Percentiles rank a stretch among this genome's conserved stretches.
Evolutionary conservation across 2,888 invertebrate species (phyloP).

Genomic region (Thysanoteuthis rhombus): DNA sequence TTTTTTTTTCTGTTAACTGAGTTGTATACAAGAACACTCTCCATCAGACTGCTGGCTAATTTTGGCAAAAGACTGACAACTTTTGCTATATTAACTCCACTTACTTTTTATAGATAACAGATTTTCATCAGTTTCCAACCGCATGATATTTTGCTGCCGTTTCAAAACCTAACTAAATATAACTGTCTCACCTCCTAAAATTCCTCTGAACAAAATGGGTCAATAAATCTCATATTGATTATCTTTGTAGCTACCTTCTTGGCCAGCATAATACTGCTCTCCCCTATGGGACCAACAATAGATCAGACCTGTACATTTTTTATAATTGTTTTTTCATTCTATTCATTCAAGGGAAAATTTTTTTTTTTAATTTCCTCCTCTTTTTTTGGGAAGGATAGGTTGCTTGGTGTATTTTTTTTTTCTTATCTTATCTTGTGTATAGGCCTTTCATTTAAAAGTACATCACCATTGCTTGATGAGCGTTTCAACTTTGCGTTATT

Average conservation of each 20-base stretch:
- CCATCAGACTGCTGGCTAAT: background rate
- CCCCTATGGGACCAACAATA: background rate
- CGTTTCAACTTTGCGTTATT: background rate
- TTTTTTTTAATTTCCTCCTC: background rate
- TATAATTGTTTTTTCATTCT: background rate
- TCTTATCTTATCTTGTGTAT: background rate
- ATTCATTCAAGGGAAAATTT: background rate
- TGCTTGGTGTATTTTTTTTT: background rate
- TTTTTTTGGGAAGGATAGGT: background rate
- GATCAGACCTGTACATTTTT: background rate
- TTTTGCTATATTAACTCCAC: background rate
- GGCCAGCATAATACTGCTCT: background rate
- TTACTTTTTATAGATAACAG: background rate
- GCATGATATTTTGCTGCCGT: background rate
- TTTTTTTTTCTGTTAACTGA: background rate
- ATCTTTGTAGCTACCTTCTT: background rate
- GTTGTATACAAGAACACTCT: background rate
- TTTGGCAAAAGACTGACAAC: background rate
- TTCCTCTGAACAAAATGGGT: background rate
- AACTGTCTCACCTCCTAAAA: background rate
- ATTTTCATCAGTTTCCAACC: background rate
- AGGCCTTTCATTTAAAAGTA: background rate
- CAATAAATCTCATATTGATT: constrained; percentile 1
- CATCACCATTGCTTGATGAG: background rate
- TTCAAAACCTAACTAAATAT: background rate